A percentile compares a stretch with the other conserved stretches of the same genome.
phyloP scores from a whole-genome alignment of 2,113 vertebrate species.

The Misgurnus mizolepis region DNA sequence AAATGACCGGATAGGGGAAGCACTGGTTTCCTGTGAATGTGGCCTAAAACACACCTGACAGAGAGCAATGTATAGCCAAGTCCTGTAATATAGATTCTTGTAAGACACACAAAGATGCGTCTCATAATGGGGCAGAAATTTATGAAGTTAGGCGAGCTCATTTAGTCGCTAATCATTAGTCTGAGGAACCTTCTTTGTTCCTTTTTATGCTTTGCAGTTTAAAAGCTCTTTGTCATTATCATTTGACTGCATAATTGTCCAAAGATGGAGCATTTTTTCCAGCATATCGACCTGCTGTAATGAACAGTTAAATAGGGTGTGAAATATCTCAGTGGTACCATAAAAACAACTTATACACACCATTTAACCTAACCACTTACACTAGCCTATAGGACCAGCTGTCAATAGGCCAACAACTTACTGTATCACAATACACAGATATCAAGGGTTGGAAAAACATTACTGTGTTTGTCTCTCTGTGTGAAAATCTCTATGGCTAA shows the following conservation, averaged over 20 bases:
- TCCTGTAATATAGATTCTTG: neutral
- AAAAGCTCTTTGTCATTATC: constrained; percentile 32
- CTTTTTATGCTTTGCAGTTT: constrained; percentile 16
- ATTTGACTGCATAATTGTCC: constrained; percentile 54
- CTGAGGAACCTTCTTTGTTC: constrained; percentile 27
- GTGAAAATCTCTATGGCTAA: neutral
- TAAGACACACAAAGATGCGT: neutral
- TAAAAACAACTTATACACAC: constrained; percentile 71
- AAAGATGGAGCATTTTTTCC: constrained; percentile 52
- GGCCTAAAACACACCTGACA: neutral
- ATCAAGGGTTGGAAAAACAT: constrained; percentile 11
- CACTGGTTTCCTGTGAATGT: too few relatives aligned
- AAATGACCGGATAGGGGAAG: too few relatives aligned
- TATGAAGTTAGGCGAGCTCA: neutral
- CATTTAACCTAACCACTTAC: constrained; percentile 60
- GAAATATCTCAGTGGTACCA: constrained; percentile 62
- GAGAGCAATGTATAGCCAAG: too few relatives aligned
- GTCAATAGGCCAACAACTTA: constrained; percentile 54
- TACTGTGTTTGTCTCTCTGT: constrained; percentile 21
- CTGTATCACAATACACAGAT: constrained; percentile 19
- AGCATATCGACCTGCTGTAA: constrained; percentile 53
- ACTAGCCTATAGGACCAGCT: constrained; percentile 53
- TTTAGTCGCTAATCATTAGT: constrained; percentile 3
- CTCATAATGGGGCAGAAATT: neutral
- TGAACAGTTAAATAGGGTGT: constrained; percentile 68